phyloP scores from a whole-genome alignment of 1,140 invertebrate genomes.

The Heliconius hewitsoni region DNA sequence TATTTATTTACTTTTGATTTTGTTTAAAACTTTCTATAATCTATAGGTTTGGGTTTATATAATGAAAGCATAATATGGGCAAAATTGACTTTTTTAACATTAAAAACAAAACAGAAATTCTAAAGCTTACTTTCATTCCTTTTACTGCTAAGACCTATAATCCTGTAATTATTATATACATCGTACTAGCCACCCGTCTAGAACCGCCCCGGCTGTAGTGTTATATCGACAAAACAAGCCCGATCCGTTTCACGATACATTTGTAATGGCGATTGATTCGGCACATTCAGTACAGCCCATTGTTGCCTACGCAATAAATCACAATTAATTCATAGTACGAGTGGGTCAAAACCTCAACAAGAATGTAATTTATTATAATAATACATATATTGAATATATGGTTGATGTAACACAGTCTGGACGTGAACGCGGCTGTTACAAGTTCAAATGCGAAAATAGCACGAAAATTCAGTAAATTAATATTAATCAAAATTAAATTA shows the following conservation, averaged over 20 bases:
- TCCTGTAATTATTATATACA: neutral
- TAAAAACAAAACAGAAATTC: no score
- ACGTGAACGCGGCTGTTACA: no score
- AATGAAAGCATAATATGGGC: no score
- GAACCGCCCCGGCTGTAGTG: neutral
- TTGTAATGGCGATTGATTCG: constrained; percentile 29
- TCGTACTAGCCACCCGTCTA: neutral
- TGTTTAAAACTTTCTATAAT: no score
- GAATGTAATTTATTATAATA: neutral
- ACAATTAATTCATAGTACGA: neutral
- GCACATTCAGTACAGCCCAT: constrained; percentile 23
- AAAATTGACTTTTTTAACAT: no score
- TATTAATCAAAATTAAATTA: no score
- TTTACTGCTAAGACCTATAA: neutral
- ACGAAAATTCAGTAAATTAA: no score
- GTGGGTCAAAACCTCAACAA: neutral
- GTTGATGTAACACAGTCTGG: no score
- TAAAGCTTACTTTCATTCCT: no score
- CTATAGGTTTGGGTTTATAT: no score
- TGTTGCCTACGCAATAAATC: constrained; percentile 18
- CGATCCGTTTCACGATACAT: constrained; percentile 29
- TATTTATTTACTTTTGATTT: no score
- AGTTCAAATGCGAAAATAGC: no score
- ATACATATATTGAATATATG: neutral
- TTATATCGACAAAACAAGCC: constrained; percentile 32